Base-by-base conservation (phyloP, 2,113 vertebrate species). In the Chaetorhynchus papuensis region DNA sequence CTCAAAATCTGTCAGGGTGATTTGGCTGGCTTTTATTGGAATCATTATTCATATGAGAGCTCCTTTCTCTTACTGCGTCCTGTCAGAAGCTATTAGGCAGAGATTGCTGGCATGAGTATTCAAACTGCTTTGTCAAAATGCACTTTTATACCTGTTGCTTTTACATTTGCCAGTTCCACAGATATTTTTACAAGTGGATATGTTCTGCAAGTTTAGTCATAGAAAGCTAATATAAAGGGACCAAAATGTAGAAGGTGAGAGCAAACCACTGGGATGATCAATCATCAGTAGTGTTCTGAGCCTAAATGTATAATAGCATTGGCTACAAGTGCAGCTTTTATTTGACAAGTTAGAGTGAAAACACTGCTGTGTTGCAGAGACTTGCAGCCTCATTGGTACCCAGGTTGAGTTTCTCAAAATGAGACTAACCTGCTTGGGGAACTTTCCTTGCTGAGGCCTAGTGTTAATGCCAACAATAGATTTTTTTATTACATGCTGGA, bases 401-500 rank as follows among this genome's bases (percentile, higher is more conserved):
- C 76, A 75, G 57, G 52, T 30, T 86, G n/a, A 60, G 12, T 87
- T 87, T 81, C 76, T 88, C 31, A 78, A 66, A 91, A 70, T 81
- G 79, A 78, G 39, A 66, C 71, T 83, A 86, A 93, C 53, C 71
- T 90, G 65, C 72, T 31, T 75, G 65, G 31, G 60, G 44, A 71
- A 11, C 23, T 84, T 94, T 37, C 6, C 14, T 93, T 89, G n/a
- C 52, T 60, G 53, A 83, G 56, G 39, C 6, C 47, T 74, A 53
- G 59, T 30, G 18, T 92, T 90, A 45, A 37, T 88, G 68, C 68
- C 76, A 74, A 35, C 71, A 90, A 37, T 2, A 69, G 52, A 33
- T 68, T 37, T 88, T 93, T 87, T 87, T 75, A 92, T 78, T 83
- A 79, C 64, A 41, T 95, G 76, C 52, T 94, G 83, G 53, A 64